Percentiles rank a stretch among this genome's conserved stretches.
These are phyloP conservation scores for Perca schrenkii DNA, from an alignment of 2,113 vertebrate genomes.

Conservation along the genomic window DNA sequence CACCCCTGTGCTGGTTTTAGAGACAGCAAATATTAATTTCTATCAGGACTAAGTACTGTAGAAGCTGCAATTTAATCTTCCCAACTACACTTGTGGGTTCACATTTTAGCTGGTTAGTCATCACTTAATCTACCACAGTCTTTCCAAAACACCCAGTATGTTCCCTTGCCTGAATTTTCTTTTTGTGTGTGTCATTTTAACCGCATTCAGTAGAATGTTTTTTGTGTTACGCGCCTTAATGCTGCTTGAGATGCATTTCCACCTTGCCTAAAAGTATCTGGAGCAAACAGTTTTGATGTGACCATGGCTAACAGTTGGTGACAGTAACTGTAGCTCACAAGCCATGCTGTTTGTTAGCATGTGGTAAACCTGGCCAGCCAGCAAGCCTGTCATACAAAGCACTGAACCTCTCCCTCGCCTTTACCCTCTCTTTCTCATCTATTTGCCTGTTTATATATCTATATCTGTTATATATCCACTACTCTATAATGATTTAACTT, in stretches of 20 bases:
- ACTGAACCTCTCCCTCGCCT: conserved; percentile 40
- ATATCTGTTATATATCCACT: neutral
- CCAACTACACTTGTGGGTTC: conserved; percentile 1
- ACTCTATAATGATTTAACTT: neutral
- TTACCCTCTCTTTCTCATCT: conserved; percentile 13
- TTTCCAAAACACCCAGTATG: conserved; percentile 44
- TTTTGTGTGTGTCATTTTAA: neutral
- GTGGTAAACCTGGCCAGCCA: conserved; percentile 56
- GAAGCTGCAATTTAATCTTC: neutral
- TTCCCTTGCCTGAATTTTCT: neutral
- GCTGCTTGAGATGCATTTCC: conserved; percentile 51
- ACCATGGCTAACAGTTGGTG: conserved; percentile 75
- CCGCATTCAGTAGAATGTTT: conserved; percentile 5
- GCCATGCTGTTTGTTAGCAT: conserved; percentile 74
- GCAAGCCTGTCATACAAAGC: conserved; percentile 58
- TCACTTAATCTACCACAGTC: conserved; percentile 6
- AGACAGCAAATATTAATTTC: neutral
- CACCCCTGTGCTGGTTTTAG: neutral
- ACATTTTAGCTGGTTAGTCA: conserved; percentile 19
- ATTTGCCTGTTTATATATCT: neutral
- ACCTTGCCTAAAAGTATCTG: conserved; percentile 67
- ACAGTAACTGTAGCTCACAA: conserved; percentile 68
- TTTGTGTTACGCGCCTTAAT: conserved; percentile 5
- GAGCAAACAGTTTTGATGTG: conserved; percentile 61
- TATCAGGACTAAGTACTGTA: neutral